A percentile compares a stretch with the other conserved stretches of the same genome.
phyloP scores from a whole-genome alignment of 2,113 vertebrate genomes.

The Neolamprologus brichardi region DNA sequence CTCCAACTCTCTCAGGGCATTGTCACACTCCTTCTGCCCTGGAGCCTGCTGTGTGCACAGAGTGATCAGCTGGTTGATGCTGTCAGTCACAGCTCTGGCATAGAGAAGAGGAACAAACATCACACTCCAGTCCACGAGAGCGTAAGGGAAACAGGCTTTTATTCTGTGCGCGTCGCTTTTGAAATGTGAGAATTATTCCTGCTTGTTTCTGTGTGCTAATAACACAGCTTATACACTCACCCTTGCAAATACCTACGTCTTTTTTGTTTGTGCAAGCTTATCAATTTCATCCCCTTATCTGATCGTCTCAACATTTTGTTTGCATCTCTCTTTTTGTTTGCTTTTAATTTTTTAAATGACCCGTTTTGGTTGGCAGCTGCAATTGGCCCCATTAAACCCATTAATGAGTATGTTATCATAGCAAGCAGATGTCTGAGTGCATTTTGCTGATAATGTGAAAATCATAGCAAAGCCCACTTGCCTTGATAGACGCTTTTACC shows the following conservation, averaged over 20 bases:
- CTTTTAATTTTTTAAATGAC: neutral
- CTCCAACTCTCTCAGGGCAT: constrained; percentile 95
- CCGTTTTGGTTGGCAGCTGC: neutral
- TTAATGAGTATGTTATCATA: neutral
- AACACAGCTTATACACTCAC: neutral
- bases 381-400: neutral
- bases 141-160: neutral
- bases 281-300: neutral
- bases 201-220: neutral
- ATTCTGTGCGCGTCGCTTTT: neutral
- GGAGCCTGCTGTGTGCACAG: constrained; percentile 96
- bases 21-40: constrained; percentile 97
- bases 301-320: neutral
- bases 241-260: neutral
- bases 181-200: neutral
- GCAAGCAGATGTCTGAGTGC: neutral
- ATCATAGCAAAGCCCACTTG: neutral
- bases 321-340: neutral
- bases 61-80: constrained; percentile 96
- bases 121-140: neutral
- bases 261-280: neutral
- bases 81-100: constrained; percentile 94
- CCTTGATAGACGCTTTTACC: neutral
- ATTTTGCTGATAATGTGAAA: neutral
- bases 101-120: neutral